phyloP scores from a whole-genome alignment of 2,113 vertebrate genomes.

The Dromas ardeola region DNA sequence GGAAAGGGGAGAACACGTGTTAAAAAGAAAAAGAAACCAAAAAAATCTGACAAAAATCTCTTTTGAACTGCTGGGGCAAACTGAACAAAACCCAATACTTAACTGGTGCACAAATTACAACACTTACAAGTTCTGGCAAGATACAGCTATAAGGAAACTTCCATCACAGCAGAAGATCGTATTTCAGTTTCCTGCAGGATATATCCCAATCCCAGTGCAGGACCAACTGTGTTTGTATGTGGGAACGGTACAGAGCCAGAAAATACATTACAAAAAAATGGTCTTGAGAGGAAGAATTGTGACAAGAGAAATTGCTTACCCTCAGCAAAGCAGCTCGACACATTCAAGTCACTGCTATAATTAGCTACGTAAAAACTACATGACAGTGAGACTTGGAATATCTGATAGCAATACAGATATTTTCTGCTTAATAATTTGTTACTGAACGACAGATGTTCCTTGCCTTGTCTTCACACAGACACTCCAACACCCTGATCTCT shows the following conservation, averaged over 20 bases:
- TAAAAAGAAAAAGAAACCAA: neutral
- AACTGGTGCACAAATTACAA: neutral
- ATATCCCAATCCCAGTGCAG: neutral
- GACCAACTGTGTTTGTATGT: neutral
- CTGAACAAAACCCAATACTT: neutral
- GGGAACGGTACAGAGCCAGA: neutral
- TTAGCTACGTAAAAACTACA: neutral
- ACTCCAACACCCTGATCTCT: neutral
- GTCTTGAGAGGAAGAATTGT: neutral
- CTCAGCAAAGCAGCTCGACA: slow-evolving; percentile 6
- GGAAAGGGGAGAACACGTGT: neutral
- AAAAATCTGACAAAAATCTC: neutral
- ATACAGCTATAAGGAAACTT: slow-evolving; percentile 33
- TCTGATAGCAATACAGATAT: neutral
- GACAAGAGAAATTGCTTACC: slow-evolving; percentile 22
- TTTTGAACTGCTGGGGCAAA: neutral
- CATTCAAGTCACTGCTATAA: neutral
- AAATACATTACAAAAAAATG: neutral
- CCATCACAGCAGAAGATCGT: neutral
- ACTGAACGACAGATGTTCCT: neutral
- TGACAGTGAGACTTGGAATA: neutral
- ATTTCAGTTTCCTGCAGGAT: slow-evolving; percentile 46
- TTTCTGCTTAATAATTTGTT: neutral
- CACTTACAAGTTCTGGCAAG: neutral
- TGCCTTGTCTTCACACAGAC: neutral